Evolutionary conservation across 2,113 vertebrate species (phyloP).

Genomic region (Theristicus caerulescens): DNA sequence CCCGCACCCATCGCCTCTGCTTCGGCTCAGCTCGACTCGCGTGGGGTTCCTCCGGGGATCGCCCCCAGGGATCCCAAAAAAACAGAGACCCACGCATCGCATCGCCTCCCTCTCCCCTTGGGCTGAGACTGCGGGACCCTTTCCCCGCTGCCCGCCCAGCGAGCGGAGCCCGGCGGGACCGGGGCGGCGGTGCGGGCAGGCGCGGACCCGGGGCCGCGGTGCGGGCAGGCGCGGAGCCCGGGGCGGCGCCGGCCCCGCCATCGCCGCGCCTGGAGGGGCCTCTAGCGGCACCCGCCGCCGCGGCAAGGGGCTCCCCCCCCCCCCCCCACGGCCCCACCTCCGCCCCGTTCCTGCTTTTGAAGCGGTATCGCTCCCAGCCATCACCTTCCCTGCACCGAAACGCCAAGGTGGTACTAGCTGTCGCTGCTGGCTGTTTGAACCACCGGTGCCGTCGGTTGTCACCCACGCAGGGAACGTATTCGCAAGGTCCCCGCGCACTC

Average conservation of each 20-base stretch:
- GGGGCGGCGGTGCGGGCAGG: too few relatives aligned
- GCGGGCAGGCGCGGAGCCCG: neutral
- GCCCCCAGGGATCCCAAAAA: neutral
- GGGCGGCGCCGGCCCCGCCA: neutral
- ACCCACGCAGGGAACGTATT: accelerated
- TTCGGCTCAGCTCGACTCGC: neutral
- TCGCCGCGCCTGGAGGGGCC: neutral
- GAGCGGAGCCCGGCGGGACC: neutral
- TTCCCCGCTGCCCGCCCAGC: neutral
- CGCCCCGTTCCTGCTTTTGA: neutral
- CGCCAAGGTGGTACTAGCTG: neutral
- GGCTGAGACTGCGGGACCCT: accelerated
- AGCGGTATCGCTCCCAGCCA: neutral
- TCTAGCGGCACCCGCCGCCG: neutral
- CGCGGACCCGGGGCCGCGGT: too few relatives aligned
- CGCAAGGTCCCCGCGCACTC: accelerated
- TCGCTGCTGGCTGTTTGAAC: neutral
- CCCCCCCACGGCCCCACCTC: too few relatives aligned
- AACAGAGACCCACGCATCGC: neutral
- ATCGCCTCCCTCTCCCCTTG: neutral
- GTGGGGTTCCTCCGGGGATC: neutral
- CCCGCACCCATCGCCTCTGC: accelerated
- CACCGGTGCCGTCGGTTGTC: too few relatives aligned
- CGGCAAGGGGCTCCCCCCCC: too few relatives aligned
- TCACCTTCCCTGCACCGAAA: neutral